Base-by-base conservation (phyloP, 2,888 invertebrate genomes). In the Leptinotarsa tumamoca region DNA sequence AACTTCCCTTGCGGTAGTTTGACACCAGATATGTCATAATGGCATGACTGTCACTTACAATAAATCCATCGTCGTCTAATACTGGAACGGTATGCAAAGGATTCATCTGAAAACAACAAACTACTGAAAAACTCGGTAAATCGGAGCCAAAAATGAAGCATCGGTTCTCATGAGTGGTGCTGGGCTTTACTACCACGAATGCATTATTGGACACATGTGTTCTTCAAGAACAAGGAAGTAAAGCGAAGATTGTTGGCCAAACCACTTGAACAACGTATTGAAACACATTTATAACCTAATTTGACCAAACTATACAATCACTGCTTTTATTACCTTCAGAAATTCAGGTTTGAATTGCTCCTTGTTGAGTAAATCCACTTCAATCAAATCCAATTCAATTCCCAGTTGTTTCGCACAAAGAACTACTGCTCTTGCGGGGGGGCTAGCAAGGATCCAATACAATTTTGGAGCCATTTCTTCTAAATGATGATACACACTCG, bases 61-160 rank as follows among this genome's bases (percentile, higher is more conserved):
- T 75, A 84, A 90, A 90, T 66, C 91, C 92, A 66, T 90, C 89
- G 81, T 91, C 90, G 81, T 91, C 90, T 54, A 93, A 86, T 17
- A 91, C 90, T 10, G 93, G 92, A 61, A 92, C 85, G 43, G 90
- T 90, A 82, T 90, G 91, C 80, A 90, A 89, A 0, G 92, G 91
- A 85, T 91, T 92, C 2, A 91, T 81, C 92, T 92, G 83, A 7
- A 89, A 86, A 66, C 49, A 52, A 10, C 10, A 14, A 52, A 15
- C 4, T 17, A 7, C 2, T 52, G n/a, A 17, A 17, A 43, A 43
- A 43, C 10, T 43, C 43, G 43, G 43, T 10, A 10, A 33, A 33
- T 10, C 33, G 7, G 10, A 7, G 33, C 43, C 3, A 43, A 43
- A 33, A 43, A 43, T 43, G 43, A 43, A 43, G 43, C 3, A 43